Evolutionary conservation across 2,888 invertebrate genomes (phyloP).

Genomic region (Netelia inedita): DNA sequence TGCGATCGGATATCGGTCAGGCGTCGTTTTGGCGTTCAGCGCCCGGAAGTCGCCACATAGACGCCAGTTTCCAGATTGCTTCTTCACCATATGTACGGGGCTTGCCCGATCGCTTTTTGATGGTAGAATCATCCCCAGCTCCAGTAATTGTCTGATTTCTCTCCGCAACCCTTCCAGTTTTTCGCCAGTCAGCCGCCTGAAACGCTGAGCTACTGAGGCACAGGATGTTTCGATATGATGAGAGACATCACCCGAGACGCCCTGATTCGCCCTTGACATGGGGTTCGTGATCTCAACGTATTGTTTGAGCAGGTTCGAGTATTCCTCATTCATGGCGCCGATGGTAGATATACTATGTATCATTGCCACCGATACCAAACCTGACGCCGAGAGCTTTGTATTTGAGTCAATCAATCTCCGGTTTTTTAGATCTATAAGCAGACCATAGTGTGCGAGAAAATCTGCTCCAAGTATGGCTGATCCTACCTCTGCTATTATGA

Average conservation of each 20-base stretch:
- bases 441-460: slow-evolving; percentile 5
- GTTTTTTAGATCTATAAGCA: slow-evolving; percentile 26
- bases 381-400: background rate
- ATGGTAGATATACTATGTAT: slow-evolving; percentile 21
- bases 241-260: slow-evolving; percentile 29
- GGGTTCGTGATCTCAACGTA: slow-evolving; percentile 10
- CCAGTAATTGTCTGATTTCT: slow-evolving; percentile 77
- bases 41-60: slow-evolving; percentile 75
- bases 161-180: slow-evolving; percentile 75
- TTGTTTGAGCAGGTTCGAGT: background rate
- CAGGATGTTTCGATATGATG: slow-evolving; percentile 81
- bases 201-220: slow-evolving; percentile 75
- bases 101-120: slow-evolving; percentile 82
- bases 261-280: background rate
- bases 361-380: background rate
- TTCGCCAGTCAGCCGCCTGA: slow-evolving; percentile 78
- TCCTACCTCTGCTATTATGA: slow-evolving; percentile 43
- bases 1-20: slow-evolving; percentile 77
- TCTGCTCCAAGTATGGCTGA: slow-evolving; percentile 48
- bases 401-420: slow-evolving; percentile 3
- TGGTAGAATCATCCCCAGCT: slow-evolving; percentile 81
- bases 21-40: slow-evolving; percentile 74
- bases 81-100: slow-evolving; percentile 78
- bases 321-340: background rate
- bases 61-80: slow-evolving; percentile 70